Evolutionary conservation across 2,888 invertebrate species (phyloP).

Genomic region (Anthophora plumipes): DNA sequence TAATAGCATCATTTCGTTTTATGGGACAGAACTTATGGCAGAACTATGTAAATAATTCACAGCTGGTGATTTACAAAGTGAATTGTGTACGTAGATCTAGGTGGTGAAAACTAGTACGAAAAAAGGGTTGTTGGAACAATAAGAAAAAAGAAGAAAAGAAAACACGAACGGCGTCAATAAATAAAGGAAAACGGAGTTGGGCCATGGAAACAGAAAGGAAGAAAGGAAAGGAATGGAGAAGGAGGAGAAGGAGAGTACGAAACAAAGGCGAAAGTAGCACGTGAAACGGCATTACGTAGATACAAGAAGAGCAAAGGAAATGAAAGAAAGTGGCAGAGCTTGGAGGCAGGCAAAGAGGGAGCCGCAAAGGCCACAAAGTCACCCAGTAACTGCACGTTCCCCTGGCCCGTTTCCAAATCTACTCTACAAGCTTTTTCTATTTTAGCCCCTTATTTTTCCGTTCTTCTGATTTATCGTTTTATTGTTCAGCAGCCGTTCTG

Average conservation of each 20-base stretch:
- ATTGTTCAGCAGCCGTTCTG: slow-evolving; percentile 69
- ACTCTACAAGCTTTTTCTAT: slow-evolving; percentile 81
- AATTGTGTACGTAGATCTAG: slow-evolving; percentile 61
- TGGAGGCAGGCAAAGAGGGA: slow-evolving; percentile 62
- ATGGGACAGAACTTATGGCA: too few relatives aligned
- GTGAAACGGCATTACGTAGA: slow-evolving; percentile 47
- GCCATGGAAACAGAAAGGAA: slow-evolving; percentile 17
- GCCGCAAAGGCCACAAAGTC: slow-evolving; percentile 69
- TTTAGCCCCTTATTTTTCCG: slow-evolving; percentile 77
- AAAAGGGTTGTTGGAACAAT: slow-evolving; percentile 34
- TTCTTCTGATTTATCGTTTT: slow-evolving; percentile 80
- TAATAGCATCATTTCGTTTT: too few relatives aligned
- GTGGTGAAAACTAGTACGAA: slow-evolving; percentile 35
- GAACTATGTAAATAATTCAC: too few relatives aligned
- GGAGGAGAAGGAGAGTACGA: slow-evolving; percentile 7
- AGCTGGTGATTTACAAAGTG: slow-evolving; percentile 76
- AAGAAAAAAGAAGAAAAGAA: slow-evolving; percentile 1
- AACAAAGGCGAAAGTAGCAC: slow-evolving; percentile 49
- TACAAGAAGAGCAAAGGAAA: slow-evolving; percentile 45
- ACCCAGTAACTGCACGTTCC: slow-evolving; percentile 66
- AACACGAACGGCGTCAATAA: slow-evolving; percentile 36
- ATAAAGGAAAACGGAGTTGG: slow-evolving; percentile 31
- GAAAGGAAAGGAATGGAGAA: background rate
- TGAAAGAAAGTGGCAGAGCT: slow-evolving; percentile 48
- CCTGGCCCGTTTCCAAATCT: slow-evolving; percentile 81